Evolutionary conservation across 2,888 invertebrate genomes (phyloP), one percentile per base, ranked within the genome.

Genomic region (Pasiphila rectangulata): DNA sequence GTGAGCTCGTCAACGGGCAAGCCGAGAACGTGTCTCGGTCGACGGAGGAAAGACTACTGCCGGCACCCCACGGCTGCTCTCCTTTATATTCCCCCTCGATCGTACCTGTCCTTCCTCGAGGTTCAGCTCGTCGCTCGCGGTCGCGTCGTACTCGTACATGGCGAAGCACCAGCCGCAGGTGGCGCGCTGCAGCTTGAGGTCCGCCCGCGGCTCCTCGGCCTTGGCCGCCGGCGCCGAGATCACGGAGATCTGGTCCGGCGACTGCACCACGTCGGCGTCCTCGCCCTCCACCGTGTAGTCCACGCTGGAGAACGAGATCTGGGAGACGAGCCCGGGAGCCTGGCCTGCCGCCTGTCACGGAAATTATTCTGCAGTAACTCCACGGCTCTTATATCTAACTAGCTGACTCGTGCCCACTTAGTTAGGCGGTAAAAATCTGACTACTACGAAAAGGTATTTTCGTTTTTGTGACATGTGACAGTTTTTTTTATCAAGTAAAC

Each of bases 91-190:
- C n/a, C n/a, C n/a, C n/a, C n/a, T n/a, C n/a, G n/a, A 4, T 19
- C 19, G 19, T 20, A 95, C 92, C 86, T 96, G 95, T 36, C 98
- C 98, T 79, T 98, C 98, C 63, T 94, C 93, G 72, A 98, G 96
- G 27, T 94, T 95, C 12, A 98, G 90, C 78, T 98, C 98, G 78
- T 98, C 98, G 36, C 92, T 90, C 51, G 94, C 94, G 38, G 95
- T 96, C 0, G 96, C 97, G 63, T 97, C 97, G 73, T 98, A 98
- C 77, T 98, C 98, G 72, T 98, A 98, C 39, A 98, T 81, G 1
- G 98, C 97, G 67, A 95, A 92, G 73, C 97, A 97, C 73, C 93
- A 96, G 1, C 86, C 84, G 1, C 83, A 64, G 0, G 80, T 82
- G 1, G 77, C 75, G 29, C 72, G 48, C 7, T 69, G 61, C 20